A percentile compares a stretch with the other conserved stretches of the same genome.
These are phyloP conservation scores for Archips xylosteana DNA, from an alignment of 2,888 invertebrate genomes.

Conservation along the genomic window DNA sequence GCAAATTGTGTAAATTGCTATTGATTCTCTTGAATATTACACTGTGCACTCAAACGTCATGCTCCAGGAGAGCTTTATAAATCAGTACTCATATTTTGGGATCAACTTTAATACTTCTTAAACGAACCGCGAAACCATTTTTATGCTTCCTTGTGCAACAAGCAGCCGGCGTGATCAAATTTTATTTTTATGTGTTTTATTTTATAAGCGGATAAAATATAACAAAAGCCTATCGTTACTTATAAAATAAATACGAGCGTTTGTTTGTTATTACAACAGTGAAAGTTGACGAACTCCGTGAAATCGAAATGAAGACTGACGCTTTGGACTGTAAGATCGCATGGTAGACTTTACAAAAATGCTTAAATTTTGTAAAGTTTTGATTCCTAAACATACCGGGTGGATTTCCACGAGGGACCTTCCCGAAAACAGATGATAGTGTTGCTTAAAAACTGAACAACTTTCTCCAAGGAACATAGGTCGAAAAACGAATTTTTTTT, in stretches of 20 bases:
- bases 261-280: background rate
- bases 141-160: background rate
- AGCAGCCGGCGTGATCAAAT: background rate
- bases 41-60: background rate
- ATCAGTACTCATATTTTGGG: background rate
- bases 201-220: constrained; percentile 12
- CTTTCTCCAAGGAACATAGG: no score
- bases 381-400: no score
- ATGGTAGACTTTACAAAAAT: no score
- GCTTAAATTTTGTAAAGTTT: no score
- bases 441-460: no score
- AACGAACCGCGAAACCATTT: constrained; percentile 10
- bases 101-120: background rate
- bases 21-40: no score
- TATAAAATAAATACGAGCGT: background rate
- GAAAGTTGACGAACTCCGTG: background rate
- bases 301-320: background rate
- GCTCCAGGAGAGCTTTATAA: background rate
- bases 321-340: no score
- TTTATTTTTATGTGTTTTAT: constrained; percentile 12
- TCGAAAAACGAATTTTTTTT: no score
- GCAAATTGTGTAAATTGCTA: no score
- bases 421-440: no score
- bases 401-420: no score
- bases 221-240: constrained; percentile 7